These are phyloP conservation scores for Amphiprion percula DNA, from an alignment of 2,113 vertebrate species.

Conservation along the genomic window DNA sequence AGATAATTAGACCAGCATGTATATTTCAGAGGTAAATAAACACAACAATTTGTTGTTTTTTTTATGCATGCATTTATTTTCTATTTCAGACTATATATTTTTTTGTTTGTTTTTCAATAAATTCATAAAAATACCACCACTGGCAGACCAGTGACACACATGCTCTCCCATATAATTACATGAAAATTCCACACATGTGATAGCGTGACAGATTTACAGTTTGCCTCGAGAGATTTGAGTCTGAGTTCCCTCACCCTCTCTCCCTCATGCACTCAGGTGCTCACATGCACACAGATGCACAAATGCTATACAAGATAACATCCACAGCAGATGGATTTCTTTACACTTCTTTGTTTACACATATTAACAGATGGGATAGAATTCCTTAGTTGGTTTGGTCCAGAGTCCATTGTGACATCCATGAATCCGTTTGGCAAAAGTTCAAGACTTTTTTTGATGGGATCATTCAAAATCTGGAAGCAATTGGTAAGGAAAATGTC, in stretches of 20 bases:
- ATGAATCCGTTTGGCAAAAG: constrained; percentile 53
- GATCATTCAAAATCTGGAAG: constrained; percentile 31
- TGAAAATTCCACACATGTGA: constrained; percentile 31
- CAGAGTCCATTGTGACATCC: constrained; percentile 40
- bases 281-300: constrained; percentile 15
- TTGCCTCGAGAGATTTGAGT: constrained; percentile 15
- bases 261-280: constrained; percentile 5
- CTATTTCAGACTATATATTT: constrained; percentile 21
- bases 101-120: constrained; percentile 59
- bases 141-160: constrained; percentile 52
- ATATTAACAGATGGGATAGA: constrained; percentile 37
- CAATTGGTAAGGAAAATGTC: constrained; percentile 18
- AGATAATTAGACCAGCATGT: background rate
- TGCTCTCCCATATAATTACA: constrained; percentile 34
- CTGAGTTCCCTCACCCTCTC: constrained; percentile 7
- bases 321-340: constrained; percentile 17
- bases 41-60: constrained; percentile 38
- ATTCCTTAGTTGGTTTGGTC: constrained; percentile 30
- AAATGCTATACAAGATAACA: constrained; percentile 29
- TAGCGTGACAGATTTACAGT: constrained; percentile 27
- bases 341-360: constrained; percentile 31
- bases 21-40: constrained; percentile 11
- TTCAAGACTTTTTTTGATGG: constrained; percentile 34
- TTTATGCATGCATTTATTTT: constrained; percentile 78
- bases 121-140: constrained; percentile 61